Evolutionary conservation across 1,140 invertebrate species (phyloP).

Genomic region (Drosophila mayri): DNA sequence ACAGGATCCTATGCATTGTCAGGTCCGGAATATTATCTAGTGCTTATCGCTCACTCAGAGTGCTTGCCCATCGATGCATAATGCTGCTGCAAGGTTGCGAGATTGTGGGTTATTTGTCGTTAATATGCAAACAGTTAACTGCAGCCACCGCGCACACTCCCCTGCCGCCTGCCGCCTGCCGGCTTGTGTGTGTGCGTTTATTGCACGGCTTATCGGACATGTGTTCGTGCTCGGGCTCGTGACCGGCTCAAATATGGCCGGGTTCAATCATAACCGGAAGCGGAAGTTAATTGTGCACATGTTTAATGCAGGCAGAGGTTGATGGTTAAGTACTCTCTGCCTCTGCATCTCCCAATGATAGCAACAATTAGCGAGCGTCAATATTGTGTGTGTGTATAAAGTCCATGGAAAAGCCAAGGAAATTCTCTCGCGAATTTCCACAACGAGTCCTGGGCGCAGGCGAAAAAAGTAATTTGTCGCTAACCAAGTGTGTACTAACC

Average conservation of each 20-base stretch:
- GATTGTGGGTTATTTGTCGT: slow-evolving; percentile 74
- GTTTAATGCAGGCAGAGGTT: slow-evolving; percentile 46
- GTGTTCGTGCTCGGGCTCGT: slow-evolving; percentile 4
- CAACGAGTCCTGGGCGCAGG: slow-evolving; percentile 13
- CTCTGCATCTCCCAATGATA: slow-evolving; percentile 28
- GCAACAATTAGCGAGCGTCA: slow-evolving; percentile 50
- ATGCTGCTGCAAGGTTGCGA: slow-evolving; percentile 47
- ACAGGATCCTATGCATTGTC: slow-evolving; percentile 17
- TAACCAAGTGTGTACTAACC: slow-evolving; percentile 83
- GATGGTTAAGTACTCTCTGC: slow-evolving; percentile 23
- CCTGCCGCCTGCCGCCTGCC: neutral
- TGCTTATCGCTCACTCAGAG: slow-evolving; percentile 67
- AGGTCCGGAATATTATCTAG: slow-evolving; percentile 65
- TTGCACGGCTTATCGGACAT: slow-evolving; percentile 6
- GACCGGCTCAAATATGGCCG: slow-evolving; percentile 28
- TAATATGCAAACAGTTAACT: slow-evolving; percentile 81
- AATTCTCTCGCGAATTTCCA: slow-evolving; percentile 26
- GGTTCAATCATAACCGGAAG: slow-evolving; percentile 77
- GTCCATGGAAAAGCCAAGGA: slow-evolving; percentile 15
- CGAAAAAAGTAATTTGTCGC: slow-evolving; percentile 75
- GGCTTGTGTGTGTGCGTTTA: slow-evolving; percentile 12
- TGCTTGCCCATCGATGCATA: slow-evolving; percentile 33
- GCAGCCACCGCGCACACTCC: slow-evolving; percentile 24
- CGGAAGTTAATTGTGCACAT: slow-evolving; percentile 78
- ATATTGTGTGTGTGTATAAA: slow-evolving; percentile 36